Base-by-base conservation (phyloP, 1,140 invertebrate species). In the Magallana angulata region DNA sequence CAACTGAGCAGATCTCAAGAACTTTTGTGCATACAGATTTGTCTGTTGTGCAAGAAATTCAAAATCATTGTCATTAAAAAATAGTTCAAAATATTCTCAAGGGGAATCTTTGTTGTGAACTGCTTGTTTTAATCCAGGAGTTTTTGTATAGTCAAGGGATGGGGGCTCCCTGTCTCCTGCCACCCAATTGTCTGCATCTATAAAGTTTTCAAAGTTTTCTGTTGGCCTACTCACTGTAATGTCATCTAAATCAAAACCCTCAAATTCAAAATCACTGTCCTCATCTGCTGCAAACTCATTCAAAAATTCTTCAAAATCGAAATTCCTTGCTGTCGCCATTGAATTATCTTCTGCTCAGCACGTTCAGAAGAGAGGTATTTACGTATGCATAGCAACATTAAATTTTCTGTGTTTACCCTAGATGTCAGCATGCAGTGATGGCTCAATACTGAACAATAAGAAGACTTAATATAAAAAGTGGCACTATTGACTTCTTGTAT, bases 171-270 rank as follows among this genome's bases (percentile, higher is more conserved):
- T 56, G n/a, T 86, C 85, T 7, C 85, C 57, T 18, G 24, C 76
- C 11, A 7, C 9, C 85, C 71, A 86, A 60, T 86, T 86, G 7
- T 57, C 57, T 6, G 71, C 71, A 16, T 30, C 11, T 56, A 86
- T 76, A 14, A 57, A 9, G 11, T 48, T 58, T 80, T 81, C 85
- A 30, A 76, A 48, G 9, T 81, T 16, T 11, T 36, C 8, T 24
- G 57, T 58, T 7, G 24, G 18, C 6, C 14, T 60, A 14, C 18
- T 18, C 57, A 24, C 71, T 48, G 36, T 48, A 8, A 82, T 60
- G 18, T 86, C 85, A 16, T 48, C 14, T 62, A 57, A 18, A 82
- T 82, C 58, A 86, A 86, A 86, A 59, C 85, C 85, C 7, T 86
- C 80, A 82, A 48, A 48, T 48, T 48, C 36, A 48, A 48, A 48